phyloP scores from a whole-genome alignment of 1,140 invertebrate species.

The Zophobas morio region DNA sequence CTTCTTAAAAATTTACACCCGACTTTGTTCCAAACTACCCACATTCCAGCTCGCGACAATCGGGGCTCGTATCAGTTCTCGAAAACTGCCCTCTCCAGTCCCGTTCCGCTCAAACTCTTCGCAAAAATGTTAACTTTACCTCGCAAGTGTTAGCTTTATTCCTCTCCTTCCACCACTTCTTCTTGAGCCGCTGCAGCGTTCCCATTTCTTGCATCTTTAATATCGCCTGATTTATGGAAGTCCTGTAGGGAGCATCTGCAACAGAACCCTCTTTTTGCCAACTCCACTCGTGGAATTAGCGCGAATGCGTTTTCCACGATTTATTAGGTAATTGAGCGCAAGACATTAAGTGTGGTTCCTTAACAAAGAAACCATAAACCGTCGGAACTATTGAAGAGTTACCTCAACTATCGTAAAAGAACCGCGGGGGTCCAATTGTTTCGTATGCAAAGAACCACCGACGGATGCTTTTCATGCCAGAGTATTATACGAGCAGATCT shows the following conservation, averaged over 20 bases:
- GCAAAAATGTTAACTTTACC: constrained; percentile 60
- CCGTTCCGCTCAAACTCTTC: not conserved
- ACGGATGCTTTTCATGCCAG: constrained; percentile 52
- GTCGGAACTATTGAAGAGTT: constrained; percentile 56
- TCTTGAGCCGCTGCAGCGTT: constrained; percentile 77
- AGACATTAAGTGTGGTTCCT: constrained; percentile 48
- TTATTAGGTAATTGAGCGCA: constrained; percentile 56
- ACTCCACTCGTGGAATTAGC: not conserved
- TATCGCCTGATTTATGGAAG: constrained; percentile 78
- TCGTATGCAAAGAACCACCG: constrained; percentile 61
- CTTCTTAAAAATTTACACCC: no score
- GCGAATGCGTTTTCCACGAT: not conserved
- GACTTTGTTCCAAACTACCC: no score
- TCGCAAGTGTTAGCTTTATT: constrained; percentile 67
- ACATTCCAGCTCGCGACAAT: no score
- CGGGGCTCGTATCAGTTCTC: not conserved
- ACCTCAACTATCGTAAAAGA: constrained; percentile 56
- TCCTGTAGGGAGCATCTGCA: constrained; percentile 79
- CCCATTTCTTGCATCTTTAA: constrained; percentile 84
- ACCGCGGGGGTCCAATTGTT: constrained; percentile 60
- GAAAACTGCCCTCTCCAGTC: not conserved
- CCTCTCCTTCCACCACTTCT: constrained; percentile 85
- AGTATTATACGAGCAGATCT: constrained; percentile 39
- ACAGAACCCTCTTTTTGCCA: not conserved
- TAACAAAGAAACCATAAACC: constrained; percentile 58